phyloP scores from a whole-genome alignment of 2,888 invertebrate species.

The Cerastoderma edule region DNA sequence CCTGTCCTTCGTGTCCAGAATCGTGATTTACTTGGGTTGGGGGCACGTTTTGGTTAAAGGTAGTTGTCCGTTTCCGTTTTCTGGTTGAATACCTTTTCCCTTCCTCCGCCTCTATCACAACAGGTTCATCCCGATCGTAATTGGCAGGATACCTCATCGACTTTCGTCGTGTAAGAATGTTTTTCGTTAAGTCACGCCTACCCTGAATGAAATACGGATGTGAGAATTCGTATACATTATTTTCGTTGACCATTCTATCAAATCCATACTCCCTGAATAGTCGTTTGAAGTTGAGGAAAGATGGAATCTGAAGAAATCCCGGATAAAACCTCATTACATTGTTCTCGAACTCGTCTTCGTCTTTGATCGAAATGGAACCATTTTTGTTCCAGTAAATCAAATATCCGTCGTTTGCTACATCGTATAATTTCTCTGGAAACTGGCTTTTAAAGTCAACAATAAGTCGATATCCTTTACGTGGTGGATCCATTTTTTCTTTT shows the following conservation, averaged over 20 bases:
- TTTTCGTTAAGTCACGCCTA: slow-evolving; percentile 60
- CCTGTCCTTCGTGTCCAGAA: slow-evolving; percentile 4
- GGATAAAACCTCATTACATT: slow-evolving; percentile 78
- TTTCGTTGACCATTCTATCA: slow-evolving; percentile 67
- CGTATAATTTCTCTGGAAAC: slow-evolving; percentile 76
- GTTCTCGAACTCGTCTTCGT: slow-evolving; percentile 72
- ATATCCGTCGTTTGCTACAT: slow-evolving; percentile 73
- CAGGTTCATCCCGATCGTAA: not conserved
- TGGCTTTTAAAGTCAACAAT: slow-evolving; percentile 69
- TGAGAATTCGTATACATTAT: slow-evolving; percentile 72
- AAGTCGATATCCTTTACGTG: slow-evolving; percentile 40
- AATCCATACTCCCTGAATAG: slow-evolving; percentile 81
- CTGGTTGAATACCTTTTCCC: slow-evolving; percentile 45
- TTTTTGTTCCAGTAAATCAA: slow-evolving; percentile 73
- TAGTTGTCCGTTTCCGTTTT: slow-evolving; percentile 42
- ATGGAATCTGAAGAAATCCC: slow-evolving; percentile 79
- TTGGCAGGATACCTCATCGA: slow-evolving; percentile 45
- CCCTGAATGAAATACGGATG: slow-evolving; percentile 72
- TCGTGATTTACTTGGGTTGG: not conserved
- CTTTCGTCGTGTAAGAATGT: slow-evolving; percentile 64
- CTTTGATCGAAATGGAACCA: slow-evolving; percentile 67
- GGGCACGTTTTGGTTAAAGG: slow-evolving; percentile 9
- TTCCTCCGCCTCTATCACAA: slow-evolving; percentile 30
- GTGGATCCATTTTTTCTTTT: slow-evolving; percentile 44
- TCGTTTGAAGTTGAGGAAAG: slow-evolving; percentile 78